These are phyloP conservation scores for Apomyelois bistriatella DNA, from an alignment of 2,888 invertebrate species.

Conservation along the genomic window DNA sequence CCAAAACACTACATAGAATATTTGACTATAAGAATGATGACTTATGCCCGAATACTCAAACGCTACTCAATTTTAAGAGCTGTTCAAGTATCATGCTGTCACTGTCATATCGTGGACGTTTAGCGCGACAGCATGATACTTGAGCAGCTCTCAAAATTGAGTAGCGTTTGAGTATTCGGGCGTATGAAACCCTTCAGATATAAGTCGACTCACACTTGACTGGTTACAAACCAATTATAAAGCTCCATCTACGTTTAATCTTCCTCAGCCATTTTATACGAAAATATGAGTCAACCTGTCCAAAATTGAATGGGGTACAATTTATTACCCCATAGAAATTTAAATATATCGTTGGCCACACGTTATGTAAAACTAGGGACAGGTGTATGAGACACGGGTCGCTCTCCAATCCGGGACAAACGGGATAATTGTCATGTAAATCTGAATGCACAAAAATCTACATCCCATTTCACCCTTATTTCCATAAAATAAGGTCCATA, in stretches of 20 bases:
- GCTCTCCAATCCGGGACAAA: slow-evolving; percentile 10
- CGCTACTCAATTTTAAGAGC: too few relatives aligned
- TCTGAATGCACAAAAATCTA: slow-evolving; percentile 5
- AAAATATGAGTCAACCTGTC: background rate
- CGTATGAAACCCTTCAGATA: too few relatives aligned
- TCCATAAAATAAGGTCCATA: background rate
- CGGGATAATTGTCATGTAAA: slow-evolving; percentile 14
- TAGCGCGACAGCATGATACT: too few relatives aligned
- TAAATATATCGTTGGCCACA: slow-evolving; percentile 9
- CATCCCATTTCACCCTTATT: background rate
- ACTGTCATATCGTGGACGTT: too few relatives aligned
- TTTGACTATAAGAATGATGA: too few relatives aligned
- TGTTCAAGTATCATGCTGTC: too few relatives aligned
- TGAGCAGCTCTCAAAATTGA: too few relatives aligned
- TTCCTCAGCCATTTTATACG: background rate
- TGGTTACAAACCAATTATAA: too few relatives aligned
- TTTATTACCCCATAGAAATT: slow-evolving; percentile 12
- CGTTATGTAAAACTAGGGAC: slow-evolving; percentile 12
- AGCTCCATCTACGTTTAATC: background rate
- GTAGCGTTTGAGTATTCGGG: too few relatives aligned
- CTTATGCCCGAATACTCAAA: too few relatives aligned
- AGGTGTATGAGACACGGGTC: slow-evolving; percentile 14
- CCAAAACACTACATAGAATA: too few relatives aligned
- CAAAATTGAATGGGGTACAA: slow-evolving; percentile 5
- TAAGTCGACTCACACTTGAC: too few relatives aligned